phyloP scores from a whole-genome alignment of 1,140 invertebrate genomes.

The Drosophila ananassae region DNA sequence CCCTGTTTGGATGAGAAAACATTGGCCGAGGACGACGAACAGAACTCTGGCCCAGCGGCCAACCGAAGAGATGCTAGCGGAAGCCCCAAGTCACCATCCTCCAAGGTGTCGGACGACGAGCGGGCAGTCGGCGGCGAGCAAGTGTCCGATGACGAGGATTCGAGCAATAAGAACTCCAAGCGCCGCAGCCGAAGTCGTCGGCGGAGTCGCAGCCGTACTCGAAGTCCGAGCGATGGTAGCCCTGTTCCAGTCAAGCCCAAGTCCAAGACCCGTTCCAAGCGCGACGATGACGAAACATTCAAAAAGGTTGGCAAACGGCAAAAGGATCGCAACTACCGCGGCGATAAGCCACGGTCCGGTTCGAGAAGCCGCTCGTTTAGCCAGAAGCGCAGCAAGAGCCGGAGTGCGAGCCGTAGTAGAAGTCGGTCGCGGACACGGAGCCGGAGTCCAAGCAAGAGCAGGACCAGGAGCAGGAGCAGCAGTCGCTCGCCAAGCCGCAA shows the following conservation, averaged over 20 bases:
- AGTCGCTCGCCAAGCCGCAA: conserved; percentile 41
- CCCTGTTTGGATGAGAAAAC: conserved; percentile 88
- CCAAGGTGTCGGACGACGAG: conserved; percentile 11
- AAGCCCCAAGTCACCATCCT: conserved; percentile 15
- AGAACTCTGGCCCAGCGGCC: background rate
- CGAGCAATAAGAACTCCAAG: conserved; percentile 76
- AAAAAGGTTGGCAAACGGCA: conserved; percentile 92
- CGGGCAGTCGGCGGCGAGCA: conserved; percentile 89
- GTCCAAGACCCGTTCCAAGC: conserved; percentile 62
- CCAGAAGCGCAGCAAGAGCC: conserved; percentile 19
- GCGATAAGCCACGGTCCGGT: conserved; percentile 84
- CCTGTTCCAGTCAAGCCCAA: conserved; percentile 14
- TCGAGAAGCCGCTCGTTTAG: conserved; percentile 24
- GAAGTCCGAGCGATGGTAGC: conserved; percentile 8
- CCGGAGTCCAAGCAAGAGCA: conserved; percentile 17
- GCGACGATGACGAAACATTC: conserved; percentile 86
- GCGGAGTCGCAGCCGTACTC: conserved; percentile 36
- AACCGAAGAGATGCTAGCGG: background rate
- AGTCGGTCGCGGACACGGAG: conserved; percentile 10
- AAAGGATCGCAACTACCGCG: conserved; percentile 92
- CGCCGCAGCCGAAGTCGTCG: conserved; percentile 54
- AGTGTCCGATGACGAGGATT: conserved; percentile 89
- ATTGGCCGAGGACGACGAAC: conserved; percentile 62
- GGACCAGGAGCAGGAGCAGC: conserved; percentile 19
- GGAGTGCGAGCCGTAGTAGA: conserved; percentile 7